A percentile compares a stretch with the other conserved stretches of the same genome.
These are phyloP conservation scores for Callinectes sapidus DNA, from an alignment of 2,888 invertebrate species.

Conservation along the genomic window DNA sequence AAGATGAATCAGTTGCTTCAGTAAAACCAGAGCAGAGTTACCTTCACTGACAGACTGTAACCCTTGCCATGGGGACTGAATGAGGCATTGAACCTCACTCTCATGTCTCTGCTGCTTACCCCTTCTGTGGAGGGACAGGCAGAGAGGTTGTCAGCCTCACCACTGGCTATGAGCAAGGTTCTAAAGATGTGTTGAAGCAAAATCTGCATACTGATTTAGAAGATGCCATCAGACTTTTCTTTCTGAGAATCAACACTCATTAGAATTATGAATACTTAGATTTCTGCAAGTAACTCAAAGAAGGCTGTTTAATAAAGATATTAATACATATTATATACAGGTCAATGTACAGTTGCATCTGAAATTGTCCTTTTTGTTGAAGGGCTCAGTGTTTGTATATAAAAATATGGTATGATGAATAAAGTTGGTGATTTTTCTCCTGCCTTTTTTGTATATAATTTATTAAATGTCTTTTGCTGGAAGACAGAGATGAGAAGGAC, in stretches of 20 bases:
- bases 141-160: constrained; percentile 53
- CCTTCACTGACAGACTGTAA: not conserved
- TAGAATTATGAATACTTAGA: constrained; percentile 49
- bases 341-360: constrained; percentile 65
- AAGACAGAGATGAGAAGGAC: not conserved
- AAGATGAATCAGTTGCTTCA: constrained; percentile 15
- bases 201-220: constrained; percentile 31
- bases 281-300: constrained; percentile 59
- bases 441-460: constrained; percentile 63
- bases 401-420: constrained; percentile 68
- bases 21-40: constrained; percentile 12
- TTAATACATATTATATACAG: constrained; percentile 54
- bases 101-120: constrained; percentile 57
- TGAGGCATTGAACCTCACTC: constrained; percentile 18
- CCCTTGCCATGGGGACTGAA: constrained; percentile 43
- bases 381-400: constrained; percentile 68
- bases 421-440: constrained; percentile 69
- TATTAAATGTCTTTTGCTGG: not conserved
- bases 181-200: constrained; percentile 48
- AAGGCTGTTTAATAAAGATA: constrained; percentile 55
- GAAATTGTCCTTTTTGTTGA: constrained; percentile 52
- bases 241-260: constrained; percentile 49
- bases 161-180: constrained; percentile 40
- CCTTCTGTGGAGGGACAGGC: constrained; percentile 67
- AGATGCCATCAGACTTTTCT: constrained; percentile 42